Evolutionary conservation across 2,113 vertebrate genomes (phyloP), one percentile per base, ranked within the genome.

Genomic region (Mesocricetus auratus): DNA sequence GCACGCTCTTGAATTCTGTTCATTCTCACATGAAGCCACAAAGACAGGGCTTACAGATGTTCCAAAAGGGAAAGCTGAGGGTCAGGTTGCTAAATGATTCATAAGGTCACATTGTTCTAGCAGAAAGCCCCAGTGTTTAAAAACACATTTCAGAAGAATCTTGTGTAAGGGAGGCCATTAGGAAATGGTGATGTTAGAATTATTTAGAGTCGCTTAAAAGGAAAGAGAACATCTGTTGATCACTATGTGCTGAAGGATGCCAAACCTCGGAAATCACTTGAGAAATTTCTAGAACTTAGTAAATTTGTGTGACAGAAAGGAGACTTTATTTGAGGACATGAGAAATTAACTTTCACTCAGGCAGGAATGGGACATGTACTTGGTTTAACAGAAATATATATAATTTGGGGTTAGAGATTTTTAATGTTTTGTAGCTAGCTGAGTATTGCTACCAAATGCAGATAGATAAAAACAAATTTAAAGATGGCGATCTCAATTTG

Each of bases 171-270:
- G 33, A 77, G 13, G 66, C 39, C 6, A 31, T 62, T 62, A 81
- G 62, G 78, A 87, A 85, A 90, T n/a, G 36, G 17, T 78, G 47
- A 96, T 42, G 60, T 77, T 96, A 85, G 85, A 92, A 79, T 74
- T 86, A 88, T 75, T 75, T 36, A 94, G 66, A 22, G 4, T 13
- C 24, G 12, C 69, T 95, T 56, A 64, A 83, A 91, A 77, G 29
- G 22, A 86, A 86, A 77, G 73, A 77, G 26, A 24, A 8, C 8
- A 9, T 74, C 74, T 75, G 3, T 45, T 66, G 29, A 47, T 91
- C 12, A 12, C 21, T 33, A 22, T 60, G 56, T 83, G 36, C 31
- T 66, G 22, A 95, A 60, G 74, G 60, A 83, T 1, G 66, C 7
- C 45, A 62, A 85, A 36, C 22, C 75, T 75, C 0, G 39, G 64